Evolutionary conservation across 2,797 vertebrate species (phyloP).

Genomic region (Anomalospiza imberbis): DNA sequence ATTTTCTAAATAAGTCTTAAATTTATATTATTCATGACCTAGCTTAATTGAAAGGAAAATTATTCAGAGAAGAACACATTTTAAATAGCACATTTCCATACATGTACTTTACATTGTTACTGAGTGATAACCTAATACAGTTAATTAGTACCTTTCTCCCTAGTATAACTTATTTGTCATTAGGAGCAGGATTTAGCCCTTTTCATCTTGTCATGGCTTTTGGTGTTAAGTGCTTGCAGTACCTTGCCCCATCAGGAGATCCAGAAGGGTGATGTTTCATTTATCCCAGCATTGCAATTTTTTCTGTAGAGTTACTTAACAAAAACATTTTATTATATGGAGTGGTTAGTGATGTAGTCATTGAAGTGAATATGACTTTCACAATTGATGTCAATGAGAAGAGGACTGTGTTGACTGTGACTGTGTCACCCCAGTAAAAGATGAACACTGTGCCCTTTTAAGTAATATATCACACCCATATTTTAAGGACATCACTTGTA

Average conservation of each 20-base stretch:
- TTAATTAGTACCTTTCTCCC: conserved; percentile 27
- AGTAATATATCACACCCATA: neutral
- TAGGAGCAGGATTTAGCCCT: neutral
- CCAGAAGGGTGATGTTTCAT: neutral
- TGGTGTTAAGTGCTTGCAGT: neutral
- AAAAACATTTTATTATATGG: neutral
- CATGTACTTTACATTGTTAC: neutral
- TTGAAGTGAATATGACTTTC: conserved; percentile 15
- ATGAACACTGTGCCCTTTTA: neutral
- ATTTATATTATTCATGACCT: conserved; percentile 22
- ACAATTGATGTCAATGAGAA: neutral
- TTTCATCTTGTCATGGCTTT: neutral
- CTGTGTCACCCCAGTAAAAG: neutral
- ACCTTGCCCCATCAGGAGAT: neutral
- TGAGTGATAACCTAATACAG: conserved; percentile 25
- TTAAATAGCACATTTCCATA: conserved; percentile 4
- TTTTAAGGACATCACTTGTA: neutral
- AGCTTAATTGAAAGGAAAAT: neutral
- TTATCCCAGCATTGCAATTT: neutral
- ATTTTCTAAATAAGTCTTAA: conserved; percentile 26
- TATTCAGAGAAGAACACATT: neutral
- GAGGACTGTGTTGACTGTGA: neutral
- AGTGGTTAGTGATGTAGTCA: neutral
- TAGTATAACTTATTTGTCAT: neutral
- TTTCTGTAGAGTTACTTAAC: neutral